Evolutionary conservation across 2,888 invertebrate genomes (phyloP).

Genomic region (Parasteatoda lunata): DNA sequence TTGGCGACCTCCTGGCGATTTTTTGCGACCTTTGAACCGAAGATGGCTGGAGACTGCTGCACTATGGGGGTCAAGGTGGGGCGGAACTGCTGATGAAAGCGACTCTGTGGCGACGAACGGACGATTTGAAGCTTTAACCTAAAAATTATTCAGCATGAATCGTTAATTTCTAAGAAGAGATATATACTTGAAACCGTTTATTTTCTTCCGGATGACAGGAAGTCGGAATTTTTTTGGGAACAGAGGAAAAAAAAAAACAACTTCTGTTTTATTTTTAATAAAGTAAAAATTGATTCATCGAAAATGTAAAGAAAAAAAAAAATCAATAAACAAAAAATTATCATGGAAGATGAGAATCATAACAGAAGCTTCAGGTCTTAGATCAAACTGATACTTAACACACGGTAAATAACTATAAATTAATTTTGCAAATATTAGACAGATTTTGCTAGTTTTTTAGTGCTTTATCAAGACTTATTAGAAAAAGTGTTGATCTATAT

Average conservation of each 20-base stretch:
- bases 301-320: neutral
- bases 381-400: too few species aligned
- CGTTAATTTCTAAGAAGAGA: slow-evolving; percentile 36
- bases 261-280: neutral
- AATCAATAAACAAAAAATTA: neutral
- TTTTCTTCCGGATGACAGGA: neutral
- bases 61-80: slow-evolving; percentile 42
- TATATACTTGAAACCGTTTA: neutral
- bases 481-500: too few species aligned
- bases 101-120: slow-evolving; percentile 35
- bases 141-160: slow-evolving; percentile 14
- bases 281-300: neutral
- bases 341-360: neutral
- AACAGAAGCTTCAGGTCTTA: too few species aligned
- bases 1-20: slow-evolving; percentile 65
- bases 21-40: slow-evolving; percentile 56
- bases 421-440: too few species aligned
- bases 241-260: neutral
- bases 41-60: slow-evolving; percentile 13
- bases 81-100: slow-evolving; percentile 21
- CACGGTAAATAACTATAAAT: too few species aligned
- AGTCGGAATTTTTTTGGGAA: neutral
- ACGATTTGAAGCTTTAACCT: neutral
- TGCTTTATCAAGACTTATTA: too few species aligned
- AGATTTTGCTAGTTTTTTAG: too few species aligned